Evolutionary conservation across 2,888 invertebrate genomes (phyloP).

Genomic region (Artemia sinica): DNA sequence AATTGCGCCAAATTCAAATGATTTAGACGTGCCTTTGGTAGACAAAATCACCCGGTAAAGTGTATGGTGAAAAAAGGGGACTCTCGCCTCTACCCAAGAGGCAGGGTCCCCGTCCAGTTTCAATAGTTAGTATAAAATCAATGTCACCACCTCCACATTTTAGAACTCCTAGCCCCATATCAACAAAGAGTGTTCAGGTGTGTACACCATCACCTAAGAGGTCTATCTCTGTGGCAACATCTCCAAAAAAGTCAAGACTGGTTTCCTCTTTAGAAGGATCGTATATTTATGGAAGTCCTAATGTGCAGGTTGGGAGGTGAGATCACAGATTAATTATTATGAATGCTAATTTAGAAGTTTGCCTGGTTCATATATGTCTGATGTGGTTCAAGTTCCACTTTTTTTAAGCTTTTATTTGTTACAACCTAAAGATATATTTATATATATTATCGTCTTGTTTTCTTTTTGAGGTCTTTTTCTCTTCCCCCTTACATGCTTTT

Average conservation of each 20-base stretch:
- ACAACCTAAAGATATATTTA: too few relatives aligned
- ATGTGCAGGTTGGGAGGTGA: neutral
- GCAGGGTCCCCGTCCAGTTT: neutral
- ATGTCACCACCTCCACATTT: constrained; percentile 13
- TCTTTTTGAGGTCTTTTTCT: too few relatives aligned
- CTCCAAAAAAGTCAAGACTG: neutral
- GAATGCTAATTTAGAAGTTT: too few relatives aligned
- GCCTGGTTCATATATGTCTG: too few relatives aligned
- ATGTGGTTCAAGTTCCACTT: too few relatives aligned
- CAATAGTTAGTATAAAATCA: constrained; percentile 9
- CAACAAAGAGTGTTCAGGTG: neutral
- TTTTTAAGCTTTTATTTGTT: too few relatives aligned
- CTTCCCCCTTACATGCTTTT: too few relatives aligned
- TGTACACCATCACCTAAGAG: constrained; percentile 3
- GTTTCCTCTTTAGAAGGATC: constrained; percentile 5
- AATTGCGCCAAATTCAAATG: too few relatives aligned
- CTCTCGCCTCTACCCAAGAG: neutral
- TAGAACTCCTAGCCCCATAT: neutral
- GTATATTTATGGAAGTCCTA: constrained; percentile 9
- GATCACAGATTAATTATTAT: neutral
- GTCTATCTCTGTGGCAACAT: neutral
- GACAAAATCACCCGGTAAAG: neutral
- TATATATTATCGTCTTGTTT: too few relatives aligned
- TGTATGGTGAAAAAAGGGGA: neutral
- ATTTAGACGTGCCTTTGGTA: too few relatives aligned